Percentiles rank a stretch among this genome's conserved stretches.
phyloP scores from a whole-genome alignment of 2,888 invertebrate species.

The Cerastis rubricosa region DNA sequence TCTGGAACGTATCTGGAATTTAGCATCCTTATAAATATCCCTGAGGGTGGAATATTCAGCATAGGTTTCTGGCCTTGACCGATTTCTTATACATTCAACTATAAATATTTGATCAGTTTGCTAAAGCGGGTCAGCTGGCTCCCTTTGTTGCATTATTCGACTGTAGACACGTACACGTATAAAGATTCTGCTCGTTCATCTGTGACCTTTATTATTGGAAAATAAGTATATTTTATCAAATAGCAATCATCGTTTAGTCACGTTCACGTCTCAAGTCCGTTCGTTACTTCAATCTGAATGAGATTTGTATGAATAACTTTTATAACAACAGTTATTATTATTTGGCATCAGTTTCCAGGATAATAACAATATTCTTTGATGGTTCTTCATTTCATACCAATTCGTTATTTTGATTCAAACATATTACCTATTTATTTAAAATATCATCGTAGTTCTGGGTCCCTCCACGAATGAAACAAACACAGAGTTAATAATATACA shows the following conservation, averaged over 20 bases:
- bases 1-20: conserved; percentile 45
- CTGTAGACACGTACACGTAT: neutral
- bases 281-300: neutral
- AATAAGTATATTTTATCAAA: neutral
- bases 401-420: neutral
- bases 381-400: neutral
- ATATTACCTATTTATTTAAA: neutral
- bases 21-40: conserved; percentile 51
- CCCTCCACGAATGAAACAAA: neutral
- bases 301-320: neutral
- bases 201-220: neutral
- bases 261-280: neutral
- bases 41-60: conserved; percentile 49
- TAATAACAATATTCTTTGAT: neutral
- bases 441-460: neutral
- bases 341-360: neutral
- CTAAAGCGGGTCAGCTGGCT: conserved; percentile 49
- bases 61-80: conserved; percentile 60
- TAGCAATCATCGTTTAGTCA: neutral
- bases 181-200: neutral
- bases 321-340: neutral
- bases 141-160: conserved; percentile 40
- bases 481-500: neutral
- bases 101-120: conserved; percentile 66
- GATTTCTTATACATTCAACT: conserved; percentile 58